Base-by-base conservation (phyloP, 1,140 invertebrate species). In the Calycopis cecrops region DNA sequence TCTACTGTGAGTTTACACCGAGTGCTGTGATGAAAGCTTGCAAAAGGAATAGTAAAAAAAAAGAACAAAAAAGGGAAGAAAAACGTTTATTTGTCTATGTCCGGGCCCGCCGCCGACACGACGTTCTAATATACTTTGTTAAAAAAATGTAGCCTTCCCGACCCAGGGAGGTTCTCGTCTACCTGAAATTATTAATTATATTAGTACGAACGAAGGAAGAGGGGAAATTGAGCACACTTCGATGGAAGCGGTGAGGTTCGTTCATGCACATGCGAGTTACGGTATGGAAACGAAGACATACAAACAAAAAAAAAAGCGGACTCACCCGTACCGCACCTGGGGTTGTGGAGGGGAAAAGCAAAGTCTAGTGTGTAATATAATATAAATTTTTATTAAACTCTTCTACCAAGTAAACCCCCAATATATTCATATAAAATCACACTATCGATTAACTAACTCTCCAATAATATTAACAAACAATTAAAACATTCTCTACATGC, bases 391-490 rank as follows among this genome's bases (percentile, higher is more conserved):
- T 78, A 86, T 76, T 80, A 80, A 85, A 85, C 70, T 79, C 82
- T 80, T 82, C 83, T 87, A 87, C 81, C 81, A 84, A 80, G 71
- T 85, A 85, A 83, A 87, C 83, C 83, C n/a, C 81, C 79, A 78
- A 85, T 84, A 85, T 85, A 81, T 85, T 84, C 79, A 87, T 85
- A 87, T 86, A 86, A 86, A 86, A 84, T 86, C 81, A 86, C 81
- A 76, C 83, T 85, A 83, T 73, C 63, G 70, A 79, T 73, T 77
- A 79, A 69, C 76, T 79, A 76, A 62, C 67, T 69, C 57, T 80
- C 72, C 76, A 85, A 86, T 85, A 86, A 85, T 70, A 86, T 85
- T 85, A 86, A 84, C 76, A 84, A 86, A 81, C 80, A 85, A 86
- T 75, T 71, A 77, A 74, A 77, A 79, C 63, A 53, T 64, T 70